phyloP scores from a whole-genome alignment of 2,888 invertebrate species.

The Dysmachus trigonus region DNA sequence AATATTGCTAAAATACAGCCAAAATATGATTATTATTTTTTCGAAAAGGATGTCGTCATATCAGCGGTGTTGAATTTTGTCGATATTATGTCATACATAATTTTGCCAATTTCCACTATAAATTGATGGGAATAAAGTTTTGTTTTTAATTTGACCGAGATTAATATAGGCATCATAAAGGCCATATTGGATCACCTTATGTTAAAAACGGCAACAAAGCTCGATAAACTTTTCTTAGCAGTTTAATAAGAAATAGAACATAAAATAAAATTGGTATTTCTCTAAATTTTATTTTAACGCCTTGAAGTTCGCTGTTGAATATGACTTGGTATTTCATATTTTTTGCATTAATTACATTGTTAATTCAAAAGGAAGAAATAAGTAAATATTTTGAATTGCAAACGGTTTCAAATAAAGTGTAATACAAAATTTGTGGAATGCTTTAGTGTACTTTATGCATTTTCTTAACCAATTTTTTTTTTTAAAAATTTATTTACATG shows the following conservation, averaged over 20 bases:
- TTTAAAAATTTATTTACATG: constrained; percentile 44
- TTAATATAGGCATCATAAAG: neutral
- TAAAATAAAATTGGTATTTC: neutral
- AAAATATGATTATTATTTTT: too few species aligned
- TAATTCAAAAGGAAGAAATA: neutral
- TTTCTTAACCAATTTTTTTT: neutral
- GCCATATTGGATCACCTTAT: neutral
- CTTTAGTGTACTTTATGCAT: neutral
- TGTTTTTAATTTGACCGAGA: too few species aligned
- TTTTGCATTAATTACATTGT: neutral
- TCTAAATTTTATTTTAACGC: neutral
- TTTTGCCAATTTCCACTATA: too few species aligned
- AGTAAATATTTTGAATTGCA: neutral
- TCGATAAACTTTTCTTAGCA: neutral
- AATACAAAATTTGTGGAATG: neutral
- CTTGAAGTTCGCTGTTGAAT: neutral
- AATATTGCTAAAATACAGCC: too few species aligned
- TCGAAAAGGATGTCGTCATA: too few species aligned
- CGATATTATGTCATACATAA: neutral
- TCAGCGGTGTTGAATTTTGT: too few species aligned
- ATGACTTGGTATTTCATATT: neutral
- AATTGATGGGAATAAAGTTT: too few species aligned
- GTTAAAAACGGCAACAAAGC: neutral
- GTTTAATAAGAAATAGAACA: neutral
- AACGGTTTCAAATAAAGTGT: too few species aligned